phyloP scores from a whole-genome alignment of 2,797 vertebrate species.

The Gastrophryne carolinensis region DNA sequence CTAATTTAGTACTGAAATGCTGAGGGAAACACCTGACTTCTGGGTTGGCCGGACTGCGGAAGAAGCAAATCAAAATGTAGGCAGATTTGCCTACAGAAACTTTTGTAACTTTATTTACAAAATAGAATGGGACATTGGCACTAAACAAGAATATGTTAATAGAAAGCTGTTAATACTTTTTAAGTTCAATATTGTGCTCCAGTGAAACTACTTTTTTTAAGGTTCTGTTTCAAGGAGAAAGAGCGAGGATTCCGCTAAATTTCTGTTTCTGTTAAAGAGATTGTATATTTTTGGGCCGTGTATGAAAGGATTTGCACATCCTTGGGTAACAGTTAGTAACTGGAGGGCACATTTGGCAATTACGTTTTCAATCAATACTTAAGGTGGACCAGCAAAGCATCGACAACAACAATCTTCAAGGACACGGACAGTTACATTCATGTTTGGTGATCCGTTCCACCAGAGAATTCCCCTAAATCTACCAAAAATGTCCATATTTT shows the following conservation, averaged over 20 bases:
- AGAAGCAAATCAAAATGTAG: background rate
- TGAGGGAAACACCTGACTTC: background rate
- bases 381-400: too few relatives aligned
- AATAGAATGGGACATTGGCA: conserved; percentile 21
- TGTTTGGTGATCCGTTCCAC: too few relatives aligned
- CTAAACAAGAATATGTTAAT: background rate
- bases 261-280: background rate
- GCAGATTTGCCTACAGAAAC: background rate
- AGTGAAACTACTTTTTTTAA: background rate
- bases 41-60: background rate
- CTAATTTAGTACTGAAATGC: too few relatives aligned
- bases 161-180: background rate
- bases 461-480: too few relatives aligned
- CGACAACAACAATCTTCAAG: too few relatives aligned
- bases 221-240: background rate
- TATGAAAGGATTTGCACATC: too few relatives aligned
- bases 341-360: background rate
- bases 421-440: too few relatives aligned
- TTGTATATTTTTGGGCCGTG: background rate
- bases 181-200: too few relatives aligned
- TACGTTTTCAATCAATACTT: too few relatives aligned
- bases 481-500: too few relatives aligned
- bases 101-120: background rate
- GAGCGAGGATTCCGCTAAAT: background rate
- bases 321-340: background rate